Evolutionary conservation across 2,888 invertebrate genomes (phyloP), one percentile per base, ranked within the genome.

Genomic region (Pecten maximus): DNA sequence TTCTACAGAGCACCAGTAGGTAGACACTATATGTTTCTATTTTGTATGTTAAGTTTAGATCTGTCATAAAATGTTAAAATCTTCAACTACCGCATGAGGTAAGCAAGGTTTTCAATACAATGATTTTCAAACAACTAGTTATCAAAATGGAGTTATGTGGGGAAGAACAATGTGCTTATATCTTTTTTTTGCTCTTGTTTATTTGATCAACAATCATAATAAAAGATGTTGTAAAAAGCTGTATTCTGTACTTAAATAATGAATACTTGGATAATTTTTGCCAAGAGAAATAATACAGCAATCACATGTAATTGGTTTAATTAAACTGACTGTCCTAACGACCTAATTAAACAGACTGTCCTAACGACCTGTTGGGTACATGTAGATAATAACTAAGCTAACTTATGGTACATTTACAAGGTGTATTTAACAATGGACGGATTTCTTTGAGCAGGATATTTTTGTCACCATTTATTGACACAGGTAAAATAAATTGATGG

Each of bases 401-500:
- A 19, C 19, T 19, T 28, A 35, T 74, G 35, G 28, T 74, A 74
- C 74, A 74, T 35, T 74, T 74, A 74, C 74, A 74, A 74, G 74
- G 74, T 74, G 35, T 74, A 74, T 28, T 74, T 74, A 74, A 74
- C 74, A 28, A 8, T 10, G 74, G 74, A 74, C 28, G 35, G 74
- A 74, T 35, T 74, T 74, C 74, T 74, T 35, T 74, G 74, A 74
- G 74, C 74, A 74, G 74, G 74, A 74, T 74, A 74, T 74, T 74
- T 74, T 74, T 28, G 74, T 74, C 74, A 28, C 6, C 35, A 10
- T 74, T 74, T 74, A 74, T 74, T 74, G 74, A 74, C 74, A 35
- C 74, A 74, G 74, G 74, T 74, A 74, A 74, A 74, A 74, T 74
- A 74, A 74, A 74, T 74, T 74, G 74, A 74, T 74, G 35, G 74